Evolutionary conservation across 2,888 invertebrate genomes (phyloP).

Genomic region (Andricus quercusramuli): DNA sequence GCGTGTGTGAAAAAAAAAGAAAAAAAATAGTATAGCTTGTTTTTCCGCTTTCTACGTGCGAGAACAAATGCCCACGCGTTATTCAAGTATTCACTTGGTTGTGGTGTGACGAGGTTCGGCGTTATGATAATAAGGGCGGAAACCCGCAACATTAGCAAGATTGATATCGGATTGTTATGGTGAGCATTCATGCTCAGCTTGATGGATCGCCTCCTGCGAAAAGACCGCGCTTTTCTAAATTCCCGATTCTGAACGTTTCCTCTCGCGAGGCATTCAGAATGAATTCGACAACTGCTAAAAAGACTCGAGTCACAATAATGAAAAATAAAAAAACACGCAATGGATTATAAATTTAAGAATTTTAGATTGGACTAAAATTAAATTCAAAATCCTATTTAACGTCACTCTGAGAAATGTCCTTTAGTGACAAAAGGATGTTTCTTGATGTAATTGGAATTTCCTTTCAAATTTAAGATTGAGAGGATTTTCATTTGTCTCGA

Average conservation of each 20-base stretch:
- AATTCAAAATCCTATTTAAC: no score
- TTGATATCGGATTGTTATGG: conserved; percentile 66
- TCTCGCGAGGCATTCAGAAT: conserved; percentile 33
- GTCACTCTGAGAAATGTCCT: no score
- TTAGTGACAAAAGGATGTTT: no score
- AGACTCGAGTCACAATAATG: no score
- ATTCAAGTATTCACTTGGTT: conserved; percentile 58
- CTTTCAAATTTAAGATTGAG: no score
- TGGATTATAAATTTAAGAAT: no score
- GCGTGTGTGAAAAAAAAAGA: not conserved
- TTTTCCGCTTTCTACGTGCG: conserved; percentile 2
- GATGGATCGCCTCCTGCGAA: conserved; percentile 52
- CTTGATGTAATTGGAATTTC: no score
- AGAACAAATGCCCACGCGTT: conserved; percentile 56
- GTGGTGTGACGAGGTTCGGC: conserved; percentile 51
- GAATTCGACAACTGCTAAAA: no score
- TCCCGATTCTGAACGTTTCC: conserved; percentile 44
- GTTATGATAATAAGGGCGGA: conserved; percentile 63
- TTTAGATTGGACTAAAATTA: no score
- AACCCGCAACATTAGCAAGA: conserved; percentile 63
- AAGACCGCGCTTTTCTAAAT: conserved; percentile 26
- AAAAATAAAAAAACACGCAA: no score
- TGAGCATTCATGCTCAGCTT: conserved; percentile 51
- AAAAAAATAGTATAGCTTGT: not conserved
- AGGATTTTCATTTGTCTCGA: no score